Evolutionary conservation across 2,113 vertebrate genomes (phyloP).

Genomic region (Apus apus): DNA sequence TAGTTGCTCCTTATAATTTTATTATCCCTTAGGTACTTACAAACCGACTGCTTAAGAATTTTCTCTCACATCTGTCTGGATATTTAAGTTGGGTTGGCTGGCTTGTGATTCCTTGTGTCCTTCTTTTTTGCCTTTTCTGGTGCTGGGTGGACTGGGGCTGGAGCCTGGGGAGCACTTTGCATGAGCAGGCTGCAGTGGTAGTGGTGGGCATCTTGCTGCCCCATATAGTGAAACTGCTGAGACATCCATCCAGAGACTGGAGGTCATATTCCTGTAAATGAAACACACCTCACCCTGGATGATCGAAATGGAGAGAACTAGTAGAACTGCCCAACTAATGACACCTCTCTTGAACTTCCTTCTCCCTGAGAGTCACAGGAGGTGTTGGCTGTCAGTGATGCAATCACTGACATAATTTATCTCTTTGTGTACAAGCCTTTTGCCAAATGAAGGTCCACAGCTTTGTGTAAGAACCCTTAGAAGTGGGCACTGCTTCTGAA

Average conservation of each 20-base stretch:
- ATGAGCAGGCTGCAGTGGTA: not conserved
- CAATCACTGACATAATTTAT: not conserved
- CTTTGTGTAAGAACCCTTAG: not conserved
- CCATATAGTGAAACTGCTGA: not conserved
- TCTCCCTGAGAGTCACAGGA: not conserved
- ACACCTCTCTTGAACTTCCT: not conserved
- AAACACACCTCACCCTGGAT: not conserved
- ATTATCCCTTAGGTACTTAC: not conserved
- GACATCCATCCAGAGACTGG: not conserved
- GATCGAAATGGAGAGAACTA: not conserved
- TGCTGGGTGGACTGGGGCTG: not conserved
- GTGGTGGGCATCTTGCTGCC: not conserved
- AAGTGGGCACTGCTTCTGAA: not conserved
- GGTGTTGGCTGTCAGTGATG: not conserved
- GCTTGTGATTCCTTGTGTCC: not conserved
- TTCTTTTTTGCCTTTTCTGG: not conserved
- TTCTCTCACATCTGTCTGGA: not conserved
- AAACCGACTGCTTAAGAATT: not conserved
- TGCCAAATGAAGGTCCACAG: not conserved
- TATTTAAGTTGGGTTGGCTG: not conserved
- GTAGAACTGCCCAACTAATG: not conserved
- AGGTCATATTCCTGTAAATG: not conserved
- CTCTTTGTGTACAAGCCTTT: not conserved
- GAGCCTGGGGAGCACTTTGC: not conserved
- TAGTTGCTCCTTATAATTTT: not conserved